Conservation (phyloP, 2,888 invertebrate species). For the Ochlodes sylvanus region DNA sequence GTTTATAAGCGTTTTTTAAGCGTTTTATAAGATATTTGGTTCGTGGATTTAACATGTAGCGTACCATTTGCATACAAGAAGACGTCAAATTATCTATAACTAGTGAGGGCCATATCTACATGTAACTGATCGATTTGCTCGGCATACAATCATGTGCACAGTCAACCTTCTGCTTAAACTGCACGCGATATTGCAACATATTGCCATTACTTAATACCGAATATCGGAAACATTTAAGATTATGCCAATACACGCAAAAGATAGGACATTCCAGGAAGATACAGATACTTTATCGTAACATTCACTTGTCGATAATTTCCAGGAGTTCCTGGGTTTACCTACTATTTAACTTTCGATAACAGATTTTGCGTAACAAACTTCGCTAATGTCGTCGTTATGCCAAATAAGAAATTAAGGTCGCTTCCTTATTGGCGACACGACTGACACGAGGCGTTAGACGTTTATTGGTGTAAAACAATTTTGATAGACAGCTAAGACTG, state of each 20-base stretch:
- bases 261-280: slow-evolving; percentile 14
- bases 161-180: slow-evolving; percentile 6
- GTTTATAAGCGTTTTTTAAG: too few relatives aligned
- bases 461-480: slow-evolving; percentile 32
- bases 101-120: not conserved
- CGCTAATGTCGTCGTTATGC: slow-evolving; percentile 3
- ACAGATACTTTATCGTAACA: slow-evolving; percentile 23
- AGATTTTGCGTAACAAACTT: not conserved
- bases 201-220: not conserved
- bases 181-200: slow-evolving; percentile 15
- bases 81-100: not conserved
- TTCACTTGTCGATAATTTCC: slow-evolving; percentile 15
- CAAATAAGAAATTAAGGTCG: slow-evolving; percentile 28
- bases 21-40: not conserved
- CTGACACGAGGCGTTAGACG: slow-evolving; percentile 19
- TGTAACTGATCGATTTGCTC: slow-evolving; percentile 1
- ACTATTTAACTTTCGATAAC: not conserved
- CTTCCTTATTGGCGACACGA: slow-evolving; percentile 30
- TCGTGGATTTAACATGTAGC: not conserved
- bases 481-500: slow-evolving; percentile 24
- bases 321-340: not conserved
- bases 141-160: not conserved
- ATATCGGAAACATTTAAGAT: slow-evolving; percentile 9
- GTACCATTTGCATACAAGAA: not conserved
- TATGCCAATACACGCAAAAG: slow-evolving; percentile 8